Percentiles rank a stretch among this genome's conserved stretches.
Conservation (phyloP, 2,797 vertebrate species). For the Heliangelus exortis region DNA sequence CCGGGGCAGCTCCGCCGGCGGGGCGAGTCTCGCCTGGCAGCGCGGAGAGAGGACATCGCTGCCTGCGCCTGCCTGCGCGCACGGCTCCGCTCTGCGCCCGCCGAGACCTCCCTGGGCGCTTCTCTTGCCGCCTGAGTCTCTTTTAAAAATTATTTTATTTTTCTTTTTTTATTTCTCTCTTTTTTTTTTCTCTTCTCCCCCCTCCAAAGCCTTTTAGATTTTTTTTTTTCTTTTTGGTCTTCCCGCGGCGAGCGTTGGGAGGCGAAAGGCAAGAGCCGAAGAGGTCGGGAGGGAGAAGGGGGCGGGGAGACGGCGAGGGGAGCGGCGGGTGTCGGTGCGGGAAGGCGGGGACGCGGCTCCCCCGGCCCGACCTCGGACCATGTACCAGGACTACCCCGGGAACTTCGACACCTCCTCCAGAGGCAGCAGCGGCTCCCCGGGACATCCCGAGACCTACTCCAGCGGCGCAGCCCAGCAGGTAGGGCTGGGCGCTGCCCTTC, state of each 20-base stretch:
- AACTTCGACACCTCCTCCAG: conserved; percentile 98
- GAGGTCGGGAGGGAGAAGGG: conserved; percentile 41
- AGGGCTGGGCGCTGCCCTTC: background rate
- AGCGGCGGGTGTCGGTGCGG: conserved; percentile 64
- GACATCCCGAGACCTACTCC: conserved; percentile 92
- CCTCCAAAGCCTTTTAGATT: background rate
- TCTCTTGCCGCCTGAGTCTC: background rate
- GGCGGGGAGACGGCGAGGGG: conserved; percentile 57
- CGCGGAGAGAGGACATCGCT: conserved; percentile 15
- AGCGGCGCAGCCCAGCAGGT: conserved; percentile 82
- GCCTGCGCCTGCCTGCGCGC: background rate
- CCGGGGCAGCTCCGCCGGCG: conserved; percentile 1
- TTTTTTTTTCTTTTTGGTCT: background rate
- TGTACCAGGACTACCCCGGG: conserved; percentile 99
- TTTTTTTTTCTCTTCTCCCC: rapidly evolving
- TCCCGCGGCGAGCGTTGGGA: background rate
- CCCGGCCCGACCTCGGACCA: conserved; percentile 85
- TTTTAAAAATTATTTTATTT: background rate
- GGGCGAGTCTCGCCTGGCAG: conserved; percentile 7
- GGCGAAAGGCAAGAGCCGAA: conserved; percentile 16
- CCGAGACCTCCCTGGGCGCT: background rate
- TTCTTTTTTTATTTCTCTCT: background rate
- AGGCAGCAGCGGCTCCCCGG: conserved; percentile 96
- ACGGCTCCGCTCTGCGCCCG: too few species aligned
- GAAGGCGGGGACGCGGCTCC: conserved; percentile 71